Evolutionary conservation across 2,888 invertebrate genomes (phyloP).

Genomic region (Spodoptera exigua): DNA sequence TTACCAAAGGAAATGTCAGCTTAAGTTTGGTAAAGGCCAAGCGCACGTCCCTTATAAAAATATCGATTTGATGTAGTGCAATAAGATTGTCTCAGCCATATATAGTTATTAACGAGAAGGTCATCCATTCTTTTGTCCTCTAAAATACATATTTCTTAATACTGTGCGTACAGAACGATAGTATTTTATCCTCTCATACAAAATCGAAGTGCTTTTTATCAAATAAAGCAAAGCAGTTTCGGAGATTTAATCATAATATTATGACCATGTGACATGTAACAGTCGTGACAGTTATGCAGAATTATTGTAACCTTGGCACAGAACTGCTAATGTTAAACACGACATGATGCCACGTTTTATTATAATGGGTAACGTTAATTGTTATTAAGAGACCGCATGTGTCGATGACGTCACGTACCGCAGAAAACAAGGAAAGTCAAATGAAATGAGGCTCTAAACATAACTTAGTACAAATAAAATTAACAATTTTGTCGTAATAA

Average conservation of each 20-base stretch:
- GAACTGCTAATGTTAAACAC: conserved; percentile 46
- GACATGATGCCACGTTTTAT: conserved; percentile 48
- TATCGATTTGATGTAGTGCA: conserved; percentile 18
- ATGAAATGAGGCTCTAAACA: conserved; percentile 17
- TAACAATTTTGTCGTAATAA: conserved; percentile 9
- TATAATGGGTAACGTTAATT: conserved; percentile 44
- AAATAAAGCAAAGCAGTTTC: conserved; percentile 6
- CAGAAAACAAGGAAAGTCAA: conserved; percentile 36
- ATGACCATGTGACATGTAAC: conserved; percentile 17
- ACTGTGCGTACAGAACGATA: not conserved
- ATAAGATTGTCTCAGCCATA: conserved; percentile 32
- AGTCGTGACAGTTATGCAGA: conserved; percentile 38
- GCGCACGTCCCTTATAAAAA: conserved; percentile 19
- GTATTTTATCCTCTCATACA: not conserved
- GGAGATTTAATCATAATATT: conserved; percentile 12
- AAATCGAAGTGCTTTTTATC: too few relatives aligned
- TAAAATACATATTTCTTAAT: conserved; percentile 1
- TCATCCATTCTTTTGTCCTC: not conserved
- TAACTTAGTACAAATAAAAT: conserved; percentile 2
- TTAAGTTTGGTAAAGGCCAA: conserved; percentile 42
- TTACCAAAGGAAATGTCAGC: conserved; percentile 60
- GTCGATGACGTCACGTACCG: conserved; percentile 39
- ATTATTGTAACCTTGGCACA: conserved; percentile 54
- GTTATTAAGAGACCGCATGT: conserved; percentile 31
- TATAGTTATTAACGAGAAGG: conserved; percentile 28